Base-by-base conservation (phyloP, 2,797 vertebrate species). In the Rhinella marina region DNA sequence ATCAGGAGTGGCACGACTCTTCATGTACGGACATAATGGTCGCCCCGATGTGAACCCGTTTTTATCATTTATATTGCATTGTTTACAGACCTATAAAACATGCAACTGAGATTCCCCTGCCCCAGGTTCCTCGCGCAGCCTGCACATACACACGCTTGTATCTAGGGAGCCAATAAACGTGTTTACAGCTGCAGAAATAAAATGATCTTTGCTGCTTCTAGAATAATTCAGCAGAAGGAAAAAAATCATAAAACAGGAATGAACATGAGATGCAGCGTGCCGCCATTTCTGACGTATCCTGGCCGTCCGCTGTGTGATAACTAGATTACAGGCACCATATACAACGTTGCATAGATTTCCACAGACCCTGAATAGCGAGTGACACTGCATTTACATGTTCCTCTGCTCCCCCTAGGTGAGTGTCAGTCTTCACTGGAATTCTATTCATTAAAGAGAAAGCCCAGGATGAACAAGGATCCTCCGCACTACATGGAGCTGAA, bases 131-230 rank as follows among this genome's bases (percentile, higher is more conserved):
- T 23, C 72, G 0, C 11, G 73, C 48, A n/a, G 9, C 10, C 73
- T 52, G 73, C 41, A 52, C n/a, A 52, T 32, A 1, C 27, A 17
- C 2, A 25, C n/a, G 16, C 68, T 32, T 32, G 12, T n/a, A 14
- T 50, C 73, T 52, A 14, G 73, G 73, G 48, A 52, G 21, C 73
- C 11, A 76, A 76, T 50, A 76, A 52, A 76, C 52, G 21, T 52
- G 48, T 52, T 76, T 76, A 76, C 73, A n/a, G 41, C 19, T 3
- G 73, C 73, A 52, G 73, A 50, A 76, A 52, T 52, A 76, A 76
- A 75, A 75, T 50, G 11, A 75, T 75, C 48, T 73, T 73, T 73
- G 41, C 32, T 48, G 70, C 41, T 50, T 76, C 73, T 52, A 52
- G 73, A n/a, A 52, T n/a, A n/a, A 50, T 73, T 48, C 10, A 73